These are phyloP conservation scores for Martes flavigula DNA, from an alignment of 2,797 vertebrate genomes.

Conservation along the genomic window DNA sequence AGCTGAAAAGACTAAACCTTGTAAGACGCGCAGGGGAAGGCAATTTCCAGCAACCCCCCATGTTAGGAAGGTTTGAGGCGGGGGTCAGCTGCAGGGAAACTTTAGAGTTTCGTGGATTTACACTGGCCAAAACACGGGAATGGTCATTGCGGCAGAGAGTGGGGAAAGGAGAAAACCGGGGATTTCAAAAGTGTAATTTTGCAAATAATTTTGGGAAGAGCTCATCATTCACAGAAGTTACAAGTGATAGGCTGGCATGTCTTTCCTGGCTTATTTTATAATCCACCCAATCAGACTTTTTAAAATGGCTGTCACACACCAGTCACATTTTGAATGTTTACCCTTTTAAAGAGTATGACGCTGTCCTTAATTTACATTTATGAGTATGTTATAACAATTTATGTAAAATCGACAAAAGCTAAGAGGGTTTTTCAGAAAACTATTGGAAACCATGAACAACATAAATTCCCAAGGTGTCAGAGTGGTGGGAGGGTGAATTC, in stretches of 20 bases:
- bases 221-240: too few species aligned
- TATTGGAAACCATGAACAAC: background rate
- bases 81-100: background rate
- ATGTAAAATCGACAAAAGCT: background rate
- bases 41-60: background rate
- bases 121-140: accelerated
- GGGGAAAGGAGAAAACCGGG: background rate
- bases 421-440: background rate
- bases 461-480: background rate
- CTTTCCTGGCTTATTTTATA: background rate
- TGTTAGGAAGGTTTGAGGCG: background rate
- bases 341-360: background rate
- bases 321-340: background rate
- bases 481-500: background rate
- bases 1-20: background rate
- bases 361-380: background rate
- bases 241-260: background rate
- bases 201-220: background rate
- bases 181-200: background rate
- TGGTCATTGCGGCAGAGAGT: background rate
- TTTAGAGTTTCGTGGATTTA: background rate
- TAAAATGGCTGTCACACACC: background rate
- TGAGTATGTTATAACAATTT: background rate
- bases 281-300: background rate
- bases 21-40: background rate